Evolutionary conservation across 1,140 invertebrate genomes (phyloP).

Genomic region (Ephestia elutella): DNA sequence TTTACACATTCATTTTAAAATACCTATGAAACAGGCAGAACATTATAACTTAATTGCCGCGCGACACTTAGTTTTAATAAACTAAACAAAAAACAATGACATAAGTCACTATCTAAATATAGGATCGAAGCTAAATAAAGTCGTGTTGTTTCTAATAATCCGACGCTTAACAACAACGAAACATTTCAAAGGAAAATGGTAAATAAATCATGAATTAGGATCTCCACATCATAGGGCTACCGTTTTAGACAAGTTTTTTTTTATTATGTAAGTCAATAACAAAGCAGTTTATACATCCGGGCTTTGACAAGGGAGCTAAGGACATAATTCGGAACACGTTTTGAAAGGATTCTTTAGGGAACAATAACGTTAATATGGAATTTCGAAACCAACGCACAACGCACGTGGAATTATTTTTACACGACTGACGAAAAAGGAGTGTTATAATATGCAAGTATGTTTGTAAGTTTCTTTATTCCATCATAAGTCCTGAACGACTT

Average conservation of each 20-base stretch:
- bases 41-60: too few species aligned
- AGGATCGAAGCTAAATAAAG: background rate
- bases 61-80: too few species aligned
- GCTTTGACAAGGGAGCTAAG: slow-evolving; percentile 16
- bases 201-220: slow-evolving; percentile 27
- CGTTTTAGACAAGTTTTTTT: slow-evolving; percentile 14
- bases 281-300: slow-evolving; percentile 29
- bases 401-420: too few species aligned
- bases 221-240: slow-evolving; percentile 25
- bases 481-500: too few species aligned
- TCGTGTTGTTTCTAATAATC: background rate
- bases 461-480: too few species aligned
- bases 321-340: slow-evolving; percentile 22
- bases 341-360: slow-evolving; percentile 5
- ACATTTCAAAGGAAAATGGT: slow-evolving; percentile 20
- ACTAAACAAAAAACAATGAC: background rate
- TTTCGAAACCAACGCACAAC: too few species aligned
- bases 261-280: slow-evolving; percentile 24
- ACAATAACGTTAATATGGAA: background rate
- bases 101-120: background rate
- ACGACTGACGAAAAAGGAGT: too few species aligned
- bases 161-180: background rate
- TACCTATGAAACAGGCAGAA: too few species aligned
- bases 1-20: too few species aligned
- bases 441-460: too few species aligned